A percentile compares a stretch with the other conserved stretches of the same genome.
These are phyloP conservation scores for Polypedilum pembai DNA, from an alignment of 1,140 invertebrate genomes.

Conservation along the genomic window DNA sequence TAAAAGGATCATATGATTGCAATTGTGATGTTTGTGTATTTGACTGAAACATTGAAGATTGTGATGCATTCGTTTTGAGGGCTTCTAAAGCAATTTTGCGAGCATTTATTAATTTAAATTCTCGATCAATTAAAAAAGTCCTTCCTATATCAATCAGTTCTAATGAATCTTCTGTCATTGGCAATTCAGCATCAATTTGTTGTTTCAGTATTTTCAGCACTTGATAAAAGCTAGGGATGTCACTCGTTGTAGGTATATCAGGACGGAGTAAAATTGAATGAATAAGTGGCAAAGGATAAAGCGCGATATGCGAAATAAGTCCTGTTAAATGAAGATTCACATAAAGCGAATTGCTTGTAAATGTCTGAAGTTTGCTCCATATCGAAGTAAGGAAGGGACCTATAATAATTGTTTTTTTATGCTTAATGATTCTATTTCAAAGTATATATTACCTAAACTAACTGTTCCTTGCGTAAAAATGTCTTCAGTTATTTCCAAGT, in stretches of 20 bases:
- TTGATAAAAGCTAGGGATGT: conserved; percentile 83
- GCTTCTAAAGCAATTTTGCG: conserved; percentile 53
- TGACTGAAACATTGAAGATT: conserved; percentile 40
- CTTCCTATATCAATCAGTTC: conserved; percentile 65
- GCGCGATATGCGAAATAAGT: conserved; percentile 74
- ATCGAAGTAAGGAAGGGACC: conserved; percentile 80
- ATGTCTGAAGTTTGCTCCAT: conserved; percentile 72
- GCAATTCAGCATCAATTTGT: conserved; percentile 72
- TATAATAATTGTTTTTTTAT: conserved; percentile 34
- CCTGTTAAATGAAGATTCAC: conserved; percentile 85
- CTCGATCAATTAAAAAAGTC: conserved; percentile 64
- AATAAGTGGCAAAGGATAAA: conserved; percentile 80
- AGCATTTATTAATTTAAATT: conserved; percentile 62
- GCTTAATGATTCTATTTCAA: not conserved
- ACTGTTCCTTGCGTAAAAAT: conserved; percentile 44
- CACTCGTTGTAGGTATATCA: conserved; percentile 78
- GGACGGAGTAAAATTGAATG: conserved; percentile 81
- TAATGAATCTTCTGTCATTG: conserved; percentile 59
- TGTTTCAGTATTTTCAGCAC: conserved; percentile 79
- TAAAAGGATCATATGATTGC: conserved; percentile 45
- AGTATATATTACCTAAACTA: conserved; percentile 37
- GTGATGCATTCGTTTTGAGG: conserved; percentile 39
- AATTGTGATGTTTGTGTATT: conserved; percentile 29
- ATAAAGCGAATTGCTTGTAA: conserved; percentile 77
- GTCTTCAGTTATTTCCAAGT: conserved; percentile 45